Percentiles rank a stretch among this genome's conserved stretches.
Conservation (phyloP, 2,888 invertebrate species). For the Sinohyriopsis cumingii region DNA sequence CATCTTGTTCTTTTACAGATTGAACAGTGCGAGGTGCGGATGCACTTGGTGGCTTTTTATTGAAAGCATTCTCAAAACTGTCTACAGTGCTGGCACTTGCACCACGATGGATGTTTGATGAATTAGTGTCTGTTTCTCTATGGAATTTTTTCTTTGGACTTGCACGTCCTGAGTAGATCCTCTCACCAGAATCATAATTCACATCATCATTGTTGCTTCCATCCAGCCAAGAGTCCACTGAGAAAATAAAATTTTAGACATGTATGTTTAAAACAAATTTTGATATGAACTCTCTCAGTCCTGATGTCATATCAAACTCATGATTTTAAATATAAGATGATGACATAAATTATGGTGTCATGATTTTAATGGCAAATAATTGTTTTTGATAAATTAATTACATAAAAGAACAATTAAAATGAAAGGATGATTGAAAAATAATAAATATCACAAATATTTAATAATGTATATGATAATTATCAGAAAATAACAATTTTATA, state of each 20-base stretch:
- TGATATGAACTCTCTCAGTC: too few species aligned
- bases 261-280: too few species aligned
- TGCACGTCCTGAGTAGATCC: constrained; percentile 38
- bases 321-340: too few species aligned
- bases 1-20: constrained; percentile 39
- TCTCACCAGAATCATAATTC: constrained; percentile 37
- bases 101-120: constrained; percentile 21
- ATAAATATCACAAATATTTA: too few species aligned
- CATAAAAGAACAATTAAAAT: too few species aligned
- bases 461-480: too few species aligned
- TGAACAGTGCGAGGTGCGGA: constrained; percentile 14
- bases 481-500: too few species aligned
- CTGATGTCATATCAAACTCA: too few species aligned
- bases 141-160: constrained; percentile 40
- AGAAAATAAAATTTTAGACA: constrained; percentile 1
- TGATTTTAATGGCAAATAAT: too few species aligned
- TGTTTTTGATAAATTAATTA: too few species aligned
- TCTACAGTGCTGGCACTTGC: constrained; percentile 60
- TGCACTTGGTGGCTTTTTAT: constrained; percentile 34
- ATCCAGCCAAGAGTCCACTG: constrained; percentile 60
- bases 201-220: constrained; percentile 41
- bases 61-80: constrained; percentile 60
- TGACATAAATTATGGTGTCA: too few species aligned
- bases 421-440: too few species aligned
- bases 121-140: constrained; percentile 6